A percentile compares a stretch with the other conserved stretches of the same genome.
Conservation (phyloP, 2,113 vertebrate genomes). For the Aythya baeri region DNA sequence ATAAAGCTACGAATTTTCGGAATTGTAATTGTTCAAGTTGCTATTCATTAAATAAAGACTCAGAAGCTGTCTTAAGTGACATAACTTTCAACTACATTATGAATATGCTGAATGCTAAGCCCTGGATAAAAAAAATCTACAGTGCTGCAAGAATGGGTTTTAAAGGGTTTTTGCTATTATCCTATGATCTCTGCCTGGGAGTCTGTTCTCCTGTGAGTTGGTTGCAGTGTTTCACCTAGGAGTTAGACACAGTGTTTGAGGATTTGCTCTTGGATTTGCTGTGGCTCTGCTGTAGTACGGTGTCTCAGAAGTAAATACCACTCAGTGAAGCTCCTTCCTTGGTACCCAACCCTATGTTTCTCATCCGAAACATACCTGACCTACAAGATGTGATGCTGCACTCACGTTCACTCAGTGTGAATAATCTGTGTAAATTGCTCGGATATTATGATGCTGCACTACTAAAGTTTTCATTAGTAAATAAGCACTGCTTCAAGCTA, state of each 20-base stretch:
- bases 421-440: slow-evolving; percentile 31
- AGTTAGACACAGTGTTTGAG: neutral
- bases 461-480: slow-evolving; percentile 46
- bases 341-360: neutral
- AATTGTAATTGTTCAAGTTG: slow-evolving; percentile 27
- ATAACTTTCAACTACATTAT: slow-evolving; percentile 19
- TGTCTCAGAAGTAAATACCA: neutral
- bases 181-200: neutral
- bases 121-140: slow-evolving; percentile 1
- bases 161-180: slow-evolving; percentile 3
- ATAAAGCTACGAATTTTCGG: slow-evolving; percentile 14
- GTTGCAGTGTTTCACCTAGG: neutral
- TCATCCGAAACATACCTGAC: neutral
- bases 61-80: neutral
- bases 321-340: neutral
- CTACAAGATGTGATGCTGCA: neutral
- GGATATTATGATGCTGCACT: neutral
- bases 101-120: neutral
- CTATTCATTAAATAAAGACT: slow-evolving; percentile 25
- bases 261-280: slow-evolving; percentile 21
- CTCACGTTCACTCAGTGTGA: neutral
- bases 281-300: neutral
- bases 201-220: neutral
- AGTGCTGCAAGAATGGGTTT: neutral
- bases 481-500: slow-evolving; percentile 32